Evolutionary conservation across 1,140 invertebrate species (phyloP).

Genomic region (Ruditapes philippinarum): DNA sequence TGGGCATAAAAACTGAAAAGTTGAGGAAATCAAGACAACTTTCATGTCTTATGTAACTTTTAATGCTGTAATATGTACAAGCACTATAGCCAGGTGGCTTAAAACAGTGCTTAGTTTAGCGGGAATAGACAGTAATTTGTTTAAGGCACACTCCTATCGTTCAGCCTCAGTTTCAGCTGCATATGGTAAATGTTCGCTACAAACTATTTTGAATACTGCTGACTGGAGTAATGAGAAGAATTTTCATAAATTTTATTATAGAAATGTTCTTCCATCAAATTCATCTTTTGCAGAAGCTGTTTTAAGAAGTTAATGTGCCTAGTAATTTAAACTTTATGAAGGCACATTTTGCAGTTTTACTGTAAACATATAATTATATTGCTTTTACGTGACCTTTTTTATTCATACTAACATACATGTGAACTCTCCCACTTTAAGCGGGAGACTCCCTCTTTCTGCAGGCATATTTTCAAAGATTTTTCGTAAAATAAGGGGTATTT

Average conservation of each 20-base stretch:
- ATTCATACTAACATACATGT: too few relatives aligned
- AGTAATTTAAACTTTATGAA: too few relatives aligned
- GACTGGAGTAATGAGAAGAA: conserved; percentile 18
- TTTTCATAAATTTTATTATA: conserved; percentile 27
- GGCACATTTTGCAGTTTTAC: too few relatives aligned
- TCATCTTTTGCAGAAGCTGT: neutral
- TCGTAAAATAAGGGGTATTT: too few relatives aligned
- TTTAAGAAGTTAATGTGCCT: too few relatives aligned
- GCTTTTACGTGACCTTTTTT: too few relatives aligned
- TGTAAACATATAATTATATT: too few relatives aligned
- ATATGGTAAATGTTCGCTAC: neutral
- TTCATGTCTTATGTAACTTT: conserved; percentile 9
- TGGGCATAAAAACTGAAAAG: neutral
- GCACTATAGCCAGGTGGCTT: conserved; percentile 33
- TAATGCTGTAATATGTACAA: neutral
- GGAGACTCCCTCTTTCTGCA: too few relatives aligned
- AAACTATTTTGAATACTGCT: conserved; percentile 28
- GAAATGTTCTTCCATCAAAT: neutral
- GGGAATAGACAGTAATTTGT: neutral
- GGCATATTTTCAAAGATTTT: too few relatives aligned
- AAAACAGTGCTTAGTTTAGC: neutral
- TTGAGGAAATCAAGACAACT: conserved; percentile 18
- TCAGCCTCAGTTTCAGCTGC: conserved; percentile 5
- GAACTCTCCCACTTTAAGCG: too few relatives aligned
- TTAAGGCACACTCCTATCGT: conserved; percentile 55